Evolutionary conservation across 2,113 vertebrate species (phyloP), one percentile per base, ranked within the genome.

Genomic region (Forbesichthys agassizii): DNA sequence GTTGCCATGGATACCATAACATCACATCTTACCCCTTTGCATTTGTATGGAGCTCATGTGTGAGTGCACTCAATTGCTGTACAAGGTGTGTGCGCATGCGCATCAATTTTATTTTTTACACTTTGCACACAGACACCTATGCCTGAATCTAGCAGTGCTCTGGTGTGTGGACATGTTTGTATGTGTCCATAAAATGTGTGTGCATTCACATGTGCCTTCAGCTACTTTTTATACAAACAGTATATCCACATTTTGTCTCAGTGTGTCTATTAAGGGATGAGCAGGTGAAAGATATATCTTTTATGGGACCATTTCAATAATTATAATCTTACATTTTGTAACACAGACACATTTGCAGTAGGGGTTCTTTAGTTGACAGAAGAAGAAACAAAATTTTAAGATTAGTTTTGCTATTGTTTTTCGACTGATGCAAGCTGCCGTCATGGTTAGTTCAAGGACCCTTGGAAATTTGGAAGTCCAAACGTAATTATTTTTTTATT

Each of bases 1-100:
- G 84, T 94, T 77, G 64, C 91, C 88, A 93, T 93, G 91, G 92
- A 90, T 88, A 93, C 93, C 72, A 66, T 84, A 84, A 89, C 85
- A 89, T 85, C 73, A 69, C 80, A 81, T 79, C 53, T 65, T 73
- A 36, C 70, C 78, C 75, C 69, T 83, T 72, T 87, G 70, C 64
- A 73, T 79, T 84, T 84, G 74, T 73, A 46, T 82, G 53, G 36
- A 8, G 4, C 36, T 42, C 36, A 42, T 42, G 36, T 82, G 79
- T 56, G 51, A 79, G 57, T 80, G 0, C 48, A 49, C 66, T 62
- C 33, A 65, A 60, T 61, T 75, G 64, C 71, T 66, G 48, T 69
- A 48, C 27, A 79, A 63, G 60, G 64, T 27, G 6, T 71, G 55
- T 61, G 78, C 81, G 70, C 78, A 67, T 80, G 9, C 33, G 11